Percentiles rank a stretch among this genome's conserved stretches.
These are phyloP conservation scores for Plectrocnemia conspersa DNA, from an alignment of 1,140 invertebrate species.

Conservation along the genomic window DNA sequence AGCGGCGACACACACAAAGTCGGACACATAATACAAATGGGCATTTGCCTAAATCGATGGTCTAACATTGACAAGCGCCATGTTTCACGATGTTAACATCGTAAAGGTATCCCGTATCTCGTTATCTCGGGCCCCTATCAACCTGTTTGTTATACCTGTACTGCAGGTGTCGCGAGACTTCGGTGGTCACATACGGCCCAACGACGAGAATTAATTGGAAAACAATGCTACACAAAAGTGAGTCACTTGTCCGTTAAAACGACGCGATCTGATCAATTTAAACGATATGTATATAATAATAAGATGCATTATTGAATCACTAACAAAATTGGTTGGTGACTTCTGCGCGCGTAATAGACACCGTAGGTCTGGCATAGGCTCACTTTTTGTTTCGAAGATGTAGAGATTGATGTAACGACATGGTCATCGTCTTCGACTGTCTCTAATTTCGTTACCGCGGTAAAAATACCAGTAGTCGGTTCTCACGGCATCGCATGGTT, in stretches of 20 bases:
- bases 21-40: slow-evolving; percentile 7
- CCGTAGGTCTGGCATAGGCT: background rate
- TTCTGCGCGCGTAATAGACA: slow-evolving; percentile 14
- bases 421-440: background rate
- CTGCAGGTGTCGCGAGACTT: slow-evolving; percentile 17
- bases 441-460: slow-evolving; percentile 9
- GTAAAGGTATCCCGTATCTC: slow-evolving; percentile 23
- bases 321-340: background rate
- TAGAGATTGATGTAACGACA: background rate
- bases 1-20: slow-evolving; percentile 7
- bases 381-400: slow-evolving; percentile 12
- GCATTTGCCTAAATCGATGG: slow-evolving; percentile 25
- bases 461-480: slow-evolving; percentile 20
- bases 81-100: slow-evolving; percentile 25
- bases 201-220: background rate
- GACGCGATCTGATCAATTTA: background rate
- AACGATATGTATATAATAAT: background rate
- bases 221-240: background rate
- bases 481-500: slow-evolving; percentile 11
- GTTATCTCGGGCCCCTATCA: slow-evolving; percentile 22
- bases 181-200: slow-evolving; percentile 11
- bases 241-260: background rate
- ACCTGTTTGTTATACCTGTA: slow-evolving; percentile 25
- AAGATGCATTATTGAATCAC: background rate
- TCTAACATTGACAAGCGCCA: slow-evolving; percentile 26